Conservation (phyloP, 2,888 invertebrate genomes). For the Lacanobia wlatinum region DNA sequence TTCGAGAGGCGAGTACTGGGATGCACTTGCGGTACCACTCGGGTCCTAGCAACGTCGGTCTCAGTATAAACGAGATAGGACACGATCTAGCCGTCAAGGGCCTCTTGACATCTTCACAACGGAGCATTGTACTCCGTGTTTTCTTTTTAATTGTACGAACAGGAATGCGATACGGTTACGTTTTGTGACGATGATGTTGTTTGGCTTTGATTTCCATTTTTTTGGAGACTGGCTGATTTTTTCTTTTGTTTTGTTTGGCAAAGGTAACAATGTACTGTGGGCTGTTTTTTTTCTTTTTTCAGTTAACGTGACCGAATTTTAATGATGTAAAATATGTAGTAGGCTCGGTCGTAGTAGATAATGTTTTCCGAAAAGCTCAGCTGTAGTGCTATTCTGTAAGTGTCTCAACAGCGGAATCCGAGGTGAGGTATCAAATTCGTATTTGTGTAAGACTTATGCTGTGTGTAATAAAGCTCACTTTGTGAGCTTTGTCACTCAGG, state of each 20-base stretch:
- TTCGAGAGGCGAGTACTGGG: slow-evolving; percentile 62
- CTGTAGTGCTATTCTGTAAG: too few species aligned
- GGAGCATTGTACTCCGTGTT: slow-evolving; percentile 74
- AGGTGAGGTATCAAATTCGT: too few species aligned
- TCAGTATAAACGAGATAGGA: slow-evolving; percentile 83
- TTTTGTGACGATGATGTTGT: slow-evolving; percentile 51
- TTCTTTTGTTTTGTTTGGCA: slow-evolving; percentile 28
- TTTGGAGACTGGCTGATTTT: slow-evolving; percentile 17
- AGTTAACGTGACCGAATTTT: slow-evolving; percentile 22
- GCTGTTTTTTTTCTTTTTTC: slow-evolving; percentile 6
- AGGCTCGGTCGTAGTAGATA: background rate
- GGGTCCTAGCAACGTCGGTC: slow-evolving; percentile 64
- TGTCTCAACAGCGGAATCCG: too few species aligned
- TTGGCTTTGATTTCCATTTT: slow-evolving; percentile 27
- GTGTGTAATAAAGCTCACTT: too few species aligned
- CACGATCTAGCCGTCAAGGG: slow-evolving; percentile 80
- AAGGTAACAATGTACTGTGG: slow-evolving; percentile 19
- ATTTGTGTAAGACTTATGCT: too few species aligned
- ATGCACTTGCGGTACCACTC: slow-evolving; percentile 73
- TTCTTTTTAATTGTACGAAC: slow-evolving; percentile 74
- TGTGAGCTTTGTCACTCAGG: too few species aligned
- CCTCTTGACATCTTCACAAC: slow-evolving; percentile 80
- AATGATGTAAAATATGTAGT: slow-evolving; percentile 13
- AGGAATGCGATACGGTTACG: slow-evolving; percentile 59
- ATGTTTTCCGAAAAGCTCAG: background rate